These are phyloP conservation scores for Xylocampa areola DNA, from an alignment of 2,888 invertebrate genomes.

Conservation along the genomic window DNA sequence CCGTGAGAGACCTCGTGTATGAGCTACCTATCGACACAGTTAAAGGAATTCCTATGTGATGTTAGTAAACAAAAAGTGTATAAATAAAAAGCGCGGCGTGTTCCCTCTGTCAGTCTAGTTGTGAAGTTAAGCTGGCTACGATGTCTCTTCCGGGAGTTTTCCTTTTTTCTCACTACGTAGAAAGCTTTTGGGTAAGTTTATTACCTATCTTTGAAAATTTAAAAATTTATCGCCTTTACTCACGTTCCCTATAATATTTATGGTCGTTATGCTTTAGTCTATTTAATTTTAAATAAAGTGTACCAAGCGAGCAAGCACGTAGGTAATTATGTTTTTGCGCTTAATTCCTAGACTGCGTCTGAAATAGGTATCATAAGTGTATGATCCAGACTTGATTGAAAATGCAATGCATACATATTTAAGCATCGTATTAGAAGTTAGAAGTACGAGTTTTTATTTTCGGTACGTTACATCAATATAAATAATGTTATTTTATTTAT, in stretches of 20 bases:
- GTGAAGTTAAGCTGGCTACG: slow-evolving; percentile 75
- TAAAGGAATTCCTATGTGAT: slow-evolving; percentile 81
- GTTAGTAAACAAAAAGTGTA: slow-evolving; percentile 88
- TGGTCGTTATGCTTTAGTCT: slow-evolving; percentile 25
- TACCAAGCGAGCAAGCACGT: slow-evolving; percentile 39
- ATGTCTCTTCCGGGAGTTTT: slow-evolving; percentile 86
- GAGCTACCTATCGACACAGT: slow-evolving; percentile 65
- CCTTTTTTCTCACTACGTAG: slow-evolving; percentile 83
- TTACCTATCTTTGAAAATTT: slow-evolving; percentile 21
- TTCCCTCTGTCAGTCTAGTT: slow-evolving; percentile 75
- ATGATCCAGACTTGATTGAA: slow-evolving; percentile 36
- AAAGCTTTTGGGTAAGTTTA: slow-evolving; percentile 86
- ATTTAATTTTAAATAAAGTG: slow-evolving; percentile 45
- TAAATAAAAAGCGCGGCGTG: slow-evolving; percentile 81
- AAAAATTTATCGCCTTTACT: slow-evolving; percentile 16
- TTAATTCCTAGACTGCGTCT: slow-evolving; percentile 48
- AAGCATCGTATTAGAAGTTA: no score
- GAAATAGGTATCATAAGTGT: slow-evolving; percentile 40
- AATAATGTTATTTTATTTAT: slow-evolving; percentile 46
- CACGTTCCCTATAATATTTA: slow-evolving; percentile 18
- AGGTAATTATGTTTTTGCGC: slow-evolving; percentile 55
- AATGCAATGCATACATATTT: slow-evolving; percentile 32
- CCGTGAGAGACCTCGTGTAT: slow-evolving; percentile 59
- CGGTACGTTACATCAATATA: slow-evolving; percentile 21
- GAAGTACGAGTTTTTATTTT: slow-evolving; percentile 30